Evolutionary conservation across 2,888 invertebrate species (phyloP), one percentile per base, ranked within the genome.

Genomic region (Drosophila macrospina): DNA sequence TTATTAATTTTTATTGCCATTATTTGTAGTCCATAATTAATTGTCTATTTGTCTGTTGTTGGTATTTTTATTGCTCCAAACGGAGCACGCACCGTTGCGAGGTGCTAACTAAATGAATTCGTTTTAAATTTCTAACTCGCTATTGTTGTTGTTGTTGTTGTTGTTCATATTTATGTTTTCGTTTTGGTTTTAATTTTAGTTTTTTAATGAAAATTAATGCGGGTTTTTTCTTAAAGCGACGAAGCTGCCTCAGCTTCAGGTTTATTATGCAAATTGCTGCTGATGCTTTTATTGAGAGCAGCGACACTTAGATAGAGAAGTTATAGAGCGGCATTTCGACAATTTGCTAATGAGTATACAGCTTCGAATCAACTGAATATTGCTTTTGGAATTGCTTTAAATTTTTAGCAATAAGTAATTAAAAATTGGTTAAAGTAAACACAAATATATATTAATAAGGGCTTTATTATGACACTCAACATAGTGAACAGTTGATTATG

Each of bases 1-100:
- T 83, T 86, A 83, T 83, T 83, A 83, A 83, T 83, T 83, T 82
- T 83, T 88, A 83, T 83, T 86, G 86, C 77, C 69, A 88, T 83
- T 87, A 88, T 83, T 88, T 86, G 88, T 87, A 80, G 83, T 51
- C 80, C 71, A 77, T 83, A 86, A 83, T 83, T 83, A 88, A 83
- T 83, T 83, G 88, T 88, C 86, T 88, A 82, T 83, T 87, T 82
- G 69, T 64, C 56, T 77, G 73, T 60, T 71, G 73, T 63, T 78
- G 70, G 36, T 76, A 57, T 74, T 74, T 74, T 76, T 74, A 74
- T 74, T 57, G 66, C 61, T 24, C 24, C 44, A 39, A 72, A 51
- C 68, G 63, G 48, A 48, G 70, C 56, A 67, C 47, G 57, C 56
- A 36, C 56, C 51, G 39, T 45, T 55, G 41, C 60, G 62, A 82